Evolutionary conservation across 2,797 vertebrate genomes (phyloP), one percentile per base, ranked within the genome.

Genomic region (Pangasius mekongensis): DNA sequence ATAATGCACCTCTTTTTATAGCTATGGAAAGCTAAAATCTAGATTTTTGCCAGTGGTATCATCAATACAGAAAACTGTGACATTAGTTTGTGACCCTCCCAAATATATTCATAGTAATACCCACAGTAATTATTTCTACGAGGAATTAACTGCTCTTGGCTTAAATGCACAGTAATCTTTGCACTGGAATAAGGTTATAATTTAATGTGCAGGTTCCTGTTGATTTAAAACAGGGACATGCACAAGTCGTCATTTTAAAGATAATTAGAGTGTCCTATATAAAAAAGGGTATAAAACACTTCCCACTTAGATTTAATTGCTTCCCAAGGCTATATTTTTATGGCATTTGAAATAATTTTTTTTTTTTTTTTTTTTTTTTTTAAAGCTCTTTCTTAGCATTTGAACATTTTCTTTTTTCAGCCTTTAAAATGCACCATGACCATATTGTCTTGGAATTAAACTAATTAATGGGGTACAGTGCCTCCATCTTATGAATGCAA

Each of bases 201-300:
- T 83, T 88, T 88, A 89, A 88, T 83, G 66, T 71, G 84, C 60
- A 74, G 85, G 85, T 86, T 90, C 56, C 60, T 64, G 85, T n/a
- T 87, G 89, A 87, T 91, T 90, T 90, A 77, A 88, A 83, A 90
- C 56, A 49, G 83, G 82, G 84, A 86, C 88, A 87, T 67, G 83
- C 89, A 89, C 87, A 89, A 89, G 88, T 88, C 82, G 62, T 90
- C 83, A 89, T 90, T 91, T 90, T 90, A 86, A 88, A 87, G 87
- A 90, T 93, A 90, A 92, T 92, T 91, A 92, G 89, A 87, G 82
- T 86, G 89, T 90, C 90, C 89, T 80, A 84, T 89, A 90, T 91
- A 89, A 91, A 89, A 89, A 86, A 91, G 83, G 56, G 91, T 90
- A 92, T 92, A 89, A 90, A 90, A 89, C 77, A 90, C 87, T 89